A percentile compares a stretch with the other conserved stretches of the same genome.
phyloP scores from a whole-genome alignment of 2,797 vertebrate species.

The Salmo trutta region DNA sequence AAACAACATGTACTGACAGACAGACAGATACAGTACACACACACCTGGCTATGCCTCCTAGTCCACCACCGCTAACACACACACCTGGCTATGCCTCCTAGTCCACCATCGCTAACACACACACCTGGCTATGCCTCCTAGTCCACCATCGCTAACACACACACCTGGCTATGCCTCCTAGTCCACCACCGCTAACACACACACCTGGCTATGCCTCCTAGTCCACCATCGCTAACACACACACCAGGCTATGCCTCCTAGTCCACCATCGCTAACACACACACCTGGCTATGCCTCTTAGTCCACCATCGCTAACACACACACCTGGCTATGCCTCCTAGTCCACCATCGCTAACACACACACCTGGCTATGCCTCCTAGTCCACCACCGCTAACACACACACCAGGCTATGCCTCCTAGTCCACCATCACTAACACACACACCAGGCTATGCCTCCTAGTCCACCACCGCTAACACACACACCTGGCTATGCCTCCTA shows the following conservation, averaged over 20 bases:
- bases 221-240: constrained; percentile 14
- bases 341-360: too few relatives aligned
- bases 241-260: constrained; percentile 47
- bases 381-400: too few relatives aligned
- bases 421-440: too few relatives aligned
- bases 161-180: not conserved
- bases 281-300: not conserved
- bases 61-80: constrained; percentile 19
- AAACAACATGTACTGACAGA: constrained; percentile 45
- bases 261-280: constrained; percentile 44
- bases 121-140: constrained; percentile 46
- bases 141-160: constrained; percentile 42
- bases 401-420: too few relatives aligned
- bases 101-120: constrained; percentile 45
- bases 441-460: too few relatives aligned
- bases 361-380: too few relatives aligned
- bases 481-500: too few relatives aligned
- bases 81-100: constrained; percentile 47
- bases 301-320: not conserved
- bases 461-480: too few relatives aligned
- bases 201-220: not conserved
- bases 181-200: not conserved
- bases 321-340: too few relatives aligned
- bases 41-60: constrained; percentile 40
- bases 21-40: constrained; percentile 55